Evolutionary conservation across 2,888 invertebrate genomes (phyloP), one percentile per base, ranked within the genome.

Genomic region (Marasmarcha lunaedactyla): DNA sequence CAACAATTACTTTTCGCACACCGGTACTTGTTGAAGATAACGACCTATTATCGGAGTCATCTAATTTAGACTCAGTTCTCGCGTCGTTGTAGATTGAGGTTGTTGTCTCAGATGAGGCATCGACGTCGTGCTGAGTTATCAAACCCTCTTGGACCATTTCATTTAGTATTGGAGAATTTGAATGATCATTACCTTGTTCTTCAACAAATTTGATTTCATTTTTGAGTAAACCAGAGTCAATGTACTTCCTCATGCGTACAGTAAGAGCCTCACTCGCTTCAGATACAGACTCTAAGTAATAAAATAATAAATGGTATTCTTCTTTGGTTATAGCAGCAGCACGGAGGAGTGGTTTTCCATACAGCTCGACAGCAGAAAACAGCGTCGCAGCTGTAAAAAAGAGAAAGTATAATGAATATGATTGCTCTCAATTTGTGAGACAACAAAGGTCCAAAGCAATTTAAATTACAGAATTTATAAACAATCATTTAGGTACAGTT

Each of bases 361-460:
- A 89, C 41, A 89, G 67, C 59, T 89, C 89, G 50, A 86, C 83
- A 37, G 87, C 88, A 46, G 88, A 88, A 61, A 84, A 85, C 43
- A 89, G 62, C 45, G 85, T 84, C 45, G 83, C 68, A 51, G 83
- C 84, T 84, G 83, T 46, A 81, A 83, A 50, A 59, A 65, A 62
- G 59, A 54, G 62, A 54, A 61, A 59, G 57, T 53, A 38, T 33
- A 10, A 33, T 30, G 10, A 10, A 30, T 30, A 30, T 30, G 10
- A 30, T 30, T 10, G 10, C 30, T 30, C 30, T 30, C 30, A 34
- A 34, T 4, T 33, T 5, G 25, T 25, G 5, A 25, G 25, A 25
- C 3, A 20, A 20, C 20, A 20, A 20, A 20, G 20, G 7, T 7
- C 20, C 4, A 20, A 20, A 20, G 7, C 20, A 20, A 20, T 20